These are phyloP conservation scores for Hippolais icterina DNA, from an alignment of 2,113 vertebrate species.

Conservation along the genomic window DNA sequence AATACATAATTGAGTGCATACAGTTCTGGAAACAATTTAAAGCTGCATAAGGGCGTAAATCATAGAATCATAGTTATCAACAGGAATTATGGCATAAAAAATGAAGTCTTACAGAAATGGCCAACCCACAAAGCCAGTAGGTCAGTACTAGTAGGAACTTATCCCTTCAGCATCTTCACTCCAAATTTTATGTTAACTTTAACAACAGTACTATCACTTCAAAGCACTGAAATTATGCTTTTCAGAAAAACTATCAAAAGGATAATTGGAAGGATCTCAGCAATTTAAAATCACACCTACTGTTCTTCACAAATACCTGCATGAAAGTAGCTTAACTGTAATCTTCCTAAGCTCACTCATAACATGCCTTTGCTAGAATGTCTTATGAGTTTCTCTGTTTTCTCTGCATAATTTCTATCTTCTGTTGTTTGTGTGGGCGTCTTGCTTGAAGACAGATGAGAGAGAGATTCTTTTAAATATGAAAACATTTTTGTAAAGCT, in stretches of 20 bases:
- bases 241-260: not conserved
- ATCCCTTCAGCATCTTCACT: not conserved
- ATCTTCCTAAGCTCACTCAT: not conserved
- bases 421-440: slow-evolving; percentile 21
- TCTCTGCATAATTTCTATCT: not conserved
- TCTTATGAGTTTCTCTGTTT: not conserved
- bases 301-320: not conserved
- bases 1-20: not conserved
- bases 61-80: not conserved
- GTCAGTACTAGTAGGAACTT: not conserved
- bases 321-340: not conserved
- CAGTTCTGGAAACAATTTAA: not conserved
- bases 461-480: not conserved
- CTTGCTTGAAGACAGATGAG: not conserved
- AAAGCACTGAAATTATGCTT: not conserved
- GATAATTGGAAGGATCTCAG: not conserved
- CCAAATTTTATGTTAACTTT: not conserved
- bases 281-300: not conserved
- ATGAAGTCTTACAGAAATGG: not conserved
- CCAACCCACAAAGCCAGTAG: not conserved
- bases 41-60: not conserved
- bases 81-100: not conserved
- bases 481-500: slow-evolving; percentile 4
- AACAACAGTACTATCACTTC: not conserved
- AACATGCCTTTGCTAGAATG: not conserved